Evolutionary conservation across 1,140 invertebrate genomes (phyloP).

Genomic region (Hesperophylax magnus): DNA sequence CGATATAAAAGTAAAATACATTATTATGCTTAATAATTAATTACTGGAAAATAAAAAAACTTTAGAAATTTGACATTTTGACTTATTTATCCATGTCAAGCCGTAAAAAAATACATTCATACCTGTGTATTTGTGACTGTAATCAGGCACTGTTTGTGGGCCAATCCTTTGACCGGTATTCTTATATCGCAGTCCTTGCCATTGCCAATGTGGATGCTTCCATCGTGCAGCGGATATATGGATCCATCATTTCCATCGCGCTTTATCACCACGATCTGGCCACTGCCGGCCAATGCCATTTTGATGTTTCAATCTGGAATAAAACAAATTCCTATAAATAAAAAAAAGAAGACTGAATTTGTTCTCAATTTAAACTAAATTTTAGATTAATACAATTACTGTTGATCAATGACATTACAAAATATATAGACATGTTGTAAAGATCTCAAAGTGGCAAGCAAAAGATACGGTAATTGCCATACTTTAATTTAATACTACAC

Average conservation of each 20-base stretch:
- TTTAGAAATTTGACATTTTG: too few species aligned
- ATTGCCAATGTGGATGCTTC: conserved; percentile 41
- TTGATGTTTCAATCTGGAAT: background rate
- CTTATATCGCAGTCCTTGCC: conserved; percentile 48
- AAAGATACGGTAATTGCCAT: too few species aligned
- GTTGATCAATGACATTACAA: too few species aligned
- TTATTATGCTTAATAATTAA: too few species aligned
- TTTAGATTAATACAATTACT: too few species aligned
- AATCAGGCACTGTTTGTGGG: conserved; percentile 50
- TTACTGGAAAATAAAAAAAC: too few species aligned
- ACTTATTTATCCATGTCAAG: background rate
- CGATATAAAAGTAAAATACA: too few species aligned
- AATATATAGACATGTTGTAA: too few species aligned
- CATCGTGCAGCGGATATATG: conserved; percentile 30
- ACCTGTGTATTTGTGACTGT: conserved; percentile 34
- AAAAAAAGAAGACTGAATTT: too few species aligned
- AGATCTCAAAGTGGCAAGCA: too few species aligned
- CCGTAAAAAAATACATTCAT: background rate
- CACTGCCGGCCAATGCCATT: conserved; percentile 47
- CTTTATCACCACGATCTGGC: conserved; percentile 50
- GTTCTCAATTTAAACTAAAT: too few species aligned
- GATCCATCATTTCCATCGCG: conserved; percentile 47
- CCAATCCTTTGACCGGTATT: conserved; percentile 36
- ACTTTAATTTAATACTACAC: too few species aligned
- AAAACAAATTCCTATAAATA: background rate